Conservation (phyloP, 2,113 vertebrate genomes). For the Colius striatus region DNA sequence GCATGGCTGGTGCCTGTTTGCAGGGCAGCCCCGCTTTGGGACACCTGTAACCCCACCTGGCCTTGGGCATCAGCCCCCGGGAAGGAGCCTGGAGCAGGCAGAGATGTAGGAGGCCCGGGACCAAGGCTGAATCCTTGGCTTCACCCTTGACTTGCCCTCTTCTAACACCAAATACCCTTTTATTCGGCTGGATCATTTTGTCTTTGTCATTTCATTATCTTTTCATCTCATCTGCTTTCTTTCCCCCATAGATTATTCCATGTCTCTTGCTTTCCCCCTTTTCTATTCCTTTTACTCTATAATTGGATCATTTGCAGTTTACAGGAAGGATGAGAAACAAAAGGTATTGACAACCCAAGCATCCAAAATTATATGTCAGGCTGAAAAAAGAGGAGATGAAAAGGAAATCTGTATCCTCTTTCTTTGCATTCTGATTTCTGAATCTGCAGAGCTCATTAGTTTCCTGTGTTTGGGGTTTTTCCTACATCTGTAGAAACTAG, state of each 20-base stretch:
- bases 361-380: neutral
- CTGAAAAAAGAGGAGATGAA: neutral
- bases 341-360: slow-evolving; percentile 18
- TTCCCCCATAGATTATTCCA: neutral
- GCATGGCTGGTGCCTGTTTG: rapidly evolving
- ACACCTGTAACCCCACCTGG: rapidly evolving
- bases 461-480: neutral
- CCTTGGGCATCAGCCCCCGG: neutral
- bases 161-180: neutral
- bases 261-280: neutral
- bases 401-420: slow-evolving; percentile 16
- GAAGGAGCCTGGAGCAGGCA: neutral
- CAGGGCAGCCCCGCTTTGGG: rapidly evolving
- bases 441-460: neutral
- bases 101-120: neutral
- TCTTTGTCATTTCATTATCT: neutral
- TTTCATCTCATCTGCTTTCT: neutral
- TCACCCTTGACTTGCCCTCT: neutral
- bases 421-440: slow-evolving; percentile 15
- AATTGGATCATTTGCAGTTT: slow-evolving; percentile 42
- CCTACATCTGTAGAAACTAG: neutral
- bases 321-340: slow-evolving; percentile 34
- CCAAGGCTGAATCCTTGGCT: neutral
- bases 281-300: neutral
- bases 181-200: rapidly evolving